phyloP scores from a whole-genome alignment of 2,113 vertebrate genomes.

The Riparia riparia region DNA sequence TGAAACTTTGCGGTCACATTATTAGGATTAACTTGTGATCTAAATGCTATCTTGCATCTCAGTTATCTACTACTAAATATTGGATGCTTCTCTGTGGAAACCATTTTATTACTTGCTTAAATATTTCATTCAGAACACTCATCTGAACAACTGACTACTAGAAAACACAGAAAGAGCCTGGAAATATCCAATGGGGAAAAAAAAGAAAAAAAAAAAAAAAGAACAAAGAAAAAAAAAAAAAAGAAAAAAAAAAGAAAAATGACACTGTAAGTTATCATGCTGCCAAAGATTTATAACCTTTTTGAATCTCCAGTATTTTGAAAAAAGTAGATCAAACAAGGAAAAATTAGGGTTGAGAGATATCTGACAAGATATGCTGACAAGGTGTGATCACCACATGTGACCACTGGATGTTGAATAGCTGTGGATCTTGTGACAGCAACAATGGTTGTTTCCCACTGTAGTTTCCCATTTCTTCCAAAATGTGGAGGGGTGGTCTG shows the following conservation, averaged over 20 bases:
- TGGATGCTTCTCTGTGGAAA: constrained; percentile 17
- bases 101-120: constrained; percentile 3
- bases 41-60: constrained; percentile 5
- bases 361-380: not conserved
- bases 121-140: constrained; percentile 25
- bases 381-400: too few relatives aligned
- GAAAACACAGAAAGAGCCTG: not conserved
- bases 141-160: not conserved
- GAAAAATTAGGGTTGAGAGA: not conserved
- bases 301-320: not conserved
- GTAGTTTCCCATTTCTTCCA: not conserved
- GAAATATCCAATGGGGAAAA: not conserved
- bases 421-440: not conserved
- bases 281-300: not conserved
- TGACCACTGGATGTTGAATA: not conserved
- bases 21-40: constrained; percentile 47
- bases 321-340: not conserved
- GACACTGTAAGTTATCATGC: not conserved
- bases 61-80: constrained; percentile 31
- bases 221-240: not conserved
- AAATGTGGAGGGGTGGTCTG: not conserved
- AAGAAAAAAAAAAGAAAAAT: not conserved
- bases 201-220: not conserved
- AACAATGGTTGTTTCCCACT: rapidly evolving
- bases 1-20: not conserved